Evolutionary conservation across 2,113 vertebrate species (phyloP).

Genomic region (Pelodiscus sinensis): DNA sequence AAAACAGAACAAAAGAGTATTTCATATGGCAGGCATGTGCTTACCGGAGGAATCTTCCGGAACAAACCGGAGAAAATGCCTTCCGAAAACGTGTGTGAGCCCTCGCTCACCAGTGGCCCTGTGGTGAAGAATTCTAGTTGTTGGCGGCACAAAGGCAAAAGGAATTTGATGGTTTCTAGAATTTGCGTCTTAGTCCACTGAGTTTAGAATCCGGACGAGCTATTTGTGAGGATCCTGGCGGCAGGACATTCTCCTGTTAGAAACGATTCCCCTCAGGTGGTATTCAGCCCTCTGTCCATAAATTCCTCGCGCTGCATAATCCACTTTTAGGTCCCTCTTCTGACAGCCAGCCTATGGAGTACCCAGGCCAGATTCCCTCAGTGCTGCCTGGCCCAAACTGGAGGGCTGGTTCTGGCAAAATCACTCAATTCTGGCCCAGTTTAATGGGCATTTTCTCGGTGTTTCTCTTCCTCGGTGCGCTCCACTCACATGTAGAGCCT

Average conservation of each 20-base stretch:
- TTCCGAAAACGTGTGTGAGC: neutral
- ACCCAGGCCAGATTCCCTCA: neutral
- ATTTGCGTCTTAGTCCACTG: neutral
- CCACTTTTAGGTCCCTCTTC: neutral
- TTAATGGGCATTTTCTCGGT: neutral
- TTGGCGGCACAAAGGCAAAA: neutral
- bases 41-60: neutral
- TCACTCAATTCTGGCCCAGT: neutral
- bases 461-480: neutral
- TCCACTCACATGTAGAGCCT: neutral
- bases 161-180: neutral
- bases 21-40: fast-evolving
- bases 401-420: neutral
- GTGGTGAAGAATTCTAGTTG: neutral
- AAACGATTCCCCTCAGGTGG: neutral
- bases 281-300: neutral
- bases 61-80: neutral
- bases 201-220: neutral
- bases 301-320: neutral
- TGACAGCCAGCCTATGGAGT: neutral
- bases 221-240: neutral
- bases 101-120: fast-evolving
- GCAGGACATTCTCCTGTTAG: neutral
- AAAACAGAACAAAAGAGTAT: fast-evolving
- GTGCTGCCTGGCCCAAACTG: neutral